Evolutionary conservation across 1,140 invertebrate genomes (phyloP), one percentile per base, ranked within the genome.

Genomic region (Alviniconcha marisindica): DNA sequence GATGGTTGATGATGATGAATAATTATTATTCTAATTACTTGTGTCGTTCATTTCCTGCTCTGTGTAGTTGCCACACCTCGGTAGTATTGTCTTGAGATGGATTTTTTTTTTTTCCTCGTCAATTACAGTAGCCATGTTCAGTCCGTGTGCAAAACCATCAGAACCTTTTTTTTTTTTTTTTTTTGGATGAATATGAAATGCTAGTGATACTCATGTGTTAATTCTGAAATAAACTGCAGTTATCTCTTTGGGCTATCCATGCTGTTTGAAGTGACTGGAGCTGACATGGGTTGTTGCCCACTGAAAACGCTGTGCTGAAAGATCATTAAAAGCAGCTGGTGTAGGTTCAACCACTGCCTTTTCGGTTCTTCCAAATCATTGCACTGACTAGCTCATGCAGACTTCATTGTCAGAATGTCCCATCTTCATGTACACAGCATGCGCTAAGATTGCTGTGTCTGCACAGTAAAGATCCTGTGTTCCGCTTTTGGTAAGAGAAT

Each of bases 191-290:
- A 80, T 42, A 66, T 80, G 78, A 80, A 66, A 80, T 63, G 78
- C 78, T 80, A 80, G 78, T 80, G 78, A 80, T 80, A 80, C 78
- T 80, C 78, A 80, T 66, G 78, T 80, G 78, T 80, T 80, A 44
- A 44, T 80, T 80, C 78, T 60, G 33, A 80, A 80, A 80, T 80
- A 80, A 80, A 80, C 78, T 80, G 78, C 78, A 80, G 78, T 80
- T 80, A 80, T 80, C 78, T 80, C n/a, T 80, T 76, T 51, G 73
- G 73, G 42, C 44, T 54, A 31, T 15, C 28, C 31, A n/a, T 28
- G 40, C 33, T 36, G 10, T 71, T 48, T 48, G 18, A n/a, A n/a
- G n/a, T n/a, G n/a, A n/a, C n/a, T n/a, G n/a, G n/a, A n/a, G n/a
- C n/a, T n/a, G n/a, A n/a, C n/a, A n/a, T n/a, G n/a, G n/a, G n/a